These are phyloP conservation scores for Mycogona germanica DNA, from an alignment of 2,888 invertebrate genomes.

Conservation along the genomic window DNA sequence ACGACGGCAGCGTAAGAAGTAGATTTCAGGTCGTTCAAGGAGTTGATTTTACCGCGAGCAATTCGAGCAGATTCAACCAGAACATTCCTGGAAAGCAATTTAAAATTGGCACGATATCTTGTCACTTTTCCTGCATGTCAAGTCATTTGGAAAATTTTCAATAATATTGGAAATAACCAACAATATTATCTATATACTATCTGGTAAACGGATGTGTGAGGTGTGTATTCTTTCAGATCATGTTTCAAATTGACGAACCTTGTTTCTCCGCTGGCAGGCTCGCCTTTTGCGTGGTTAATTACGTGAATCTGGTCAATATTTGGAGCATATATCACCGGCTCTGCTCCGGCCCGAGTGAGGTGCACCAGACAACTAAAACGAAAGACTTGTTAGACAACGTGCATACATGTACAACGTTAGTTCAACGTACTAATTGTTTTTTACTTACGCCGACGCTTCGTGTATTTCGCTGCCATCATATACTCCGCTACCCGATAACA, in stretches of 20 bases:
- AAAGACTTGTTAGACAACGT: no score
- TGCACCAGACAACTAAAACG: conserved; percentile 31
- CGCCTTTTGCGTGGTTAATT: conserved; percentile 38
- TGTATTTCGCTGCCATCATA: conserved; percentile 44
- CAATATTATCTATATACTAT: no score
- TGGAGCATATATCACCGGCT: conserved; percentile 31
- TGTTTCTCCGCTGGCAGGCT: conserved; percentile 25
- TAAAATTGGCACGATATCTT: no score
- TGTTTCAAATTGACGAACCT: conserved; percentile 7
- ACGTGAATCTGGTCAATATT: conserved; percentile 38
- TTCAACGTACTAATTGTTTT: conserved; percentile 20
- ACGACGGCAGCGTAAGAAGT: conserved; percentile 39
- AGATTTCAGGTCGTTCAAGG: conserved; percentile 35
- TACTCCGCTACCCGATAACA: conserved; percentile 43
- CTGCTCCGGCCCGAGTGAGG: conserved; percentile 35
- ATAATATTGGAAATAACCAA: no score
- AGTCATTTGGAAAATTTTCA: no score
- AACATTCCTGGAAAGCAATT: conserved; percentile 35
- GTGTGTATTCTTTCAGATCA: background rate
- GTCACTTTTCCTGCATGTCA: no score
- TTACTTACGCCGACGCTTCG: conserved; percentile 39
- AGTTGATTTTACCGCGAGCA: conserved; percentile 36
- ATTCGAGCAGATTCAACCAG: conserved; percentile 43
- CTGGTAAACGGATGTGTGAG: no score
- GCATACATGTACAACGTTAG: background rate